These are phyloP conservation scores for Dastarcus helophoroides DNA, from an alignment of 2,888 invertebrate genomes.

Conservation along the genomic window DNA sequence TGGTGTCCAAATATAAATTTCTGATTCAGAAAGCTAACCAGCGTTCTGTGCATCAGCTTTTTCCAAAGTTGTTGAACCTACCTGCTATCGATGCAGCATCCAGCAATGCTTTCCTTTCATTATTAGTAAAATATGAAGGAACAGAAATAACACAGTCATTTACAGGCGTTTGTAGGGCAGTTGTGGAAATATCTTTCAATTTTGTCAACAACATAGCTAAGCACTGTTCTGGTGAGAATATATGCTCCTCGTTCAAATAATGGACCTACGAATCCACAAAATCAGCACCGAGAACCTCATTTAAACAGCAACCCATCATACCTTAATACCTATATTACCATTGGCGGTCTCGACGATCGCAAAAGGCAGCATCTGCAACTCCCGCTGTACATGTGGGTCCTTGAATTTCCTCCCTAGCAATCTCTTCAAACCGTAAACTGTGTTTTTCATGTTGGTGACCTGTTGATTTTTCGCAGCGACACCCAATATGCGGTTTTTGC, in stretches of 20 bases:
- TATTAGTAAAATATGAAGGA: constrained; percentile 91
- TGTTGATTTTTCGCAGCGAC: constrained; percentile 95
- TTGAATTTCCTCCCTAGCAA: constrained; percentile 81
- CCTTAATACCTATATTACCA: constrained; percentile 78
- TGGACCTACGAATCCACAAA: constrained; percentile 44
- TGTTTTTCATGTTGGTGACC: constrained; percentile 95
- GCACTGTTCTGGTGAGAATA: constrained; percentile 87
- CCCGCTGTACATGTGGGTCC: constrained; percentile 80
- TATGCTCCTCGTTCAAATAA: constrained; percentile 76
- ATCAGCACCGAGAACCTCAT: not conserved
- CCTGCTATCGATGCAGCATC: constrained; percentile 89
- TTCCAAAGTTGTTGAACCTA: no score
- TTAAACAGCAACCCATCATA: constrained; percentile 36
- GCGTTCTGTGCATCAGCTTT: no score
- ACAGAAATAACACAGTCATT: constrained; percentile 91
- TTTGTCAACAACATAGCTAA: constrained; percentile 96
- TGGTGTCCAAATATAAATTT: no score
- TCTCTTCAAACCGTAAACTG: constrained; percentile 87
- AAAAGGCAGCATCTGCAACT: constrained; percentile 69
- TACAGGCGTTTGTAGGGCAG: constrained; percentile 78
- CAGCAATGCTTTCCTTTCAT: constrained; percentile 81
- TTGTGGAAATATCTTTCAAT: constrained; percentile 81
- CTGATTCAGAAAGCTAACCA: no score
- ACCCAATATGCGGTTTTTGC: constrained; percentile 85
- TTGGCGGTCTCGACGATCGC: constrained; percentile 62